These are phyloP conservation scores for Drosophila engyochracea DNA, from an alignment of 2,888 invertebrate species.

Conservation along the genomic window DNA sequence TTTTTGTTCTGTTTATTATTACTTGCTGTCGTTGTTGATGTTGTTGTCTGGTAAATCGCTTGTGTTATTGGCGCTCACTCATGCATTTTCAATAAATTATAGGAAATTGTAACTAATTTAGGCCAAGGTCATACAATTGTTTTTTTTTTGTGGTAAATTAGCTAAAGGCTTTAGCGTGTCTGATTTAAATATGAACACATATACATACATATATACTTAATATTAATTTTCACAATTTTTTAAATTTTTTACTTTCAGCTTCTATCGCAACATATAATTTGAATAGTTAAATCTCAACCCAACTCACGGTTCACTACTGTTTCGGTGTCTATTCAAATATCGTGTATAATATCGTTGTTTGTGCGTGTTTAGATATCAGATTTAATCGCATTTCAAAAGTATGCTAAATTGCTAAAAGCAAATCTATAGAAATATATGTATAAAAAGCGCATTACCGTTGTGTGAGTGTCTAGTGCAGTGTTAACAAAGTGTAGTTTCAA, in stretches of 20 bases:
- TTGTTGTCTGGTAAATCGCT: slow-evolving; percentile 42
- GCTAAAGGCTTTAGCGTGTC: slow-evolving; percentile 9
- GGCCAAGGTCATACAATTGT: slow-evolving; percentile 37
- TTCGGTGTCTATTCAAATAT: slow-evolving; percentile 49
- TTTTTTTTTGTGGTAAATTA: slow-evolving; percentile 33
- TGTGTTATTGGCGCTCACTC: slow-evolving; percentile 50
- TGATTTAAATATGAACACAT: background rate
- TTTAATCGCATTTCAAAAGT: slow-evolving; percentile 14
- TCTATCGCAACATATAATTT: slow-evolving; percentile 20
- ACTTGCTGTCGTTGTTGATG: slow-evolving; percentile 21
- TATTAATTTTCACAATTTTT: slow-evolving; percentile 4
- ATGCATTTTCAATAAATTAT: slow-evolving; percentile 63
- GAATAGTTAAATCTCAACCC: slow-evolving; percentile 8
- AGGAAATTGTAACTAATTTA: slow-evolving; percentile 40
- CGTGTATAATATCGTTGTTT: slow-evolving; percentile 12
- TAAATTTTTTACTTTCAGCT: slow-evolving; percentile 46
- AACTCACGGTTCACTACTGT: slow-evolving; percentile 7
- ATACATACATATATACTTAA: background rate
- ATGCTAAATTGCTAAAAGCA: slow-evolving; percentile 10
- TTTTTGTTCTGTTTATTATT: slow-evolving; percentile 13
- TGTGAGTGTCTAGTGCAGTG: slow-evolving; percentile 24
- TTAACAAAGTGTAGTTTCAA: slow-evolving; percentile 1
- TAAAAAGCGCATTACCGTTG: slow-evolving; percentile 4
- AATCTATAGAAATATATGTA: slow-evolving; percentile 8
- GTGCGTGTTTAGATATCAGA: slow-evolving; percentile 24